Evolutionary conservation across 1,140 invertebrate species (phyloP).

Genomic region (Drosophila lacertosa): DNA sequence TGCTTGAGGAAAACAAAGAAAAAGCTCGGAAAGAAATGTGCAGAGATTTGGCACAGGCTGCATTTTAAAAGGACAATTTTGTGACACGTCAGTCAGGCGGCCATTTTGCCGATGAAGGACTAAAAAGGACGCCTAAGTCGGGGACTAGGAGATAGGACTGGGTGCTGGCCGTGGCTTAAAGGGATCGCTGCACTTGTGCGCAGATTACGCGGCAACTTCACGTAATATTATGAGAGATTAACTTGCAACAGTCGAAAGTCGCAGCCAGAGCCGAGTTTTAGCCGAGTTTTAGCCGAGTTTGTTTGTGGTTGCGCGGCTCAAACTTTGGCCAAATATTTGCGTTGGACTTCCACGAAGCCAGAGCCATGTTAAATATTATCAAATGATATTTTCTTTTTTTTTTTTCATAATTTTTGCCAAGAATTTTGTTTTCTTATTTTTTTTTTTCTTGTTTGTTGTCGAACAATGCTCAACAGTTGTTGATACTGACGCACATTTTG

Average conservation of each 20-base stretch:
- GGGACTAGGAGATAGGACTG: conserved; percentile 15
- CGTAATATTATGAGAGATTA: conserved; percentile 61
- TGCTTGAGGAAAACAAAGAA: not conserved
- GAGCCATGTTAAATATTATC: conserved; percentile 35
- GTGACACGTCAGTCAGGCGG: conserved; percentile 14
- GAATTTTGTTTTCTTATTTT: conserved; percentile 5
- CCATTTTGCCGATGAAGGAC: not conserved
- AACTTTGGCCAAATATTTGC: conserved; percentile 58
- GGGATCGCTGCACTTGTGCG: conserved; percentile 32
- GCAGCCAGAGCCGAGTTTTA: conserved; percentile 26
- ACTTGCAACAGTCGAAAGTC: conserved; percentile 48
- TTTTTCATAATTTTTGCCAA: conserved; percentile 27
- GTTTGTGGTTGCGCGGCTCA: not conserved
- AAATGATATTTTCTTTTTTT: conserved; percentile 27
- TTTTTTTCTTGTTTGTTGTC: too few species aligned
- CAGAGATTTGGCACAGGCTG: not conserved
- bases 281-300: not conserved
- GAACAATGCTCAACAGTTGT: conserved; percentile 31
- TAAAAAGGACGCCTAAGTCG: conserved; percentile 29
- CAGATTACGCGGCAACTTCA: conserved; percentile 34
- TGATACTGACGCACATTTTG: conserved; percentile 60
- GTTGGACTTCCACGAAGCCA: conserved; percentile 48
- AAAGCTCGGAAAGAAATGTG: not conserved
- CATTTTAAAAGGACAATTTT: not conserved
- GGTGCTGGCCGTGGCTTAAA: conserved; percentile 3